These are phyloP conservation scores for Glaucomys volans DNA, from an alignment of 2,113 vertebrate genomes.

Conservation along the genomic window DNA sequence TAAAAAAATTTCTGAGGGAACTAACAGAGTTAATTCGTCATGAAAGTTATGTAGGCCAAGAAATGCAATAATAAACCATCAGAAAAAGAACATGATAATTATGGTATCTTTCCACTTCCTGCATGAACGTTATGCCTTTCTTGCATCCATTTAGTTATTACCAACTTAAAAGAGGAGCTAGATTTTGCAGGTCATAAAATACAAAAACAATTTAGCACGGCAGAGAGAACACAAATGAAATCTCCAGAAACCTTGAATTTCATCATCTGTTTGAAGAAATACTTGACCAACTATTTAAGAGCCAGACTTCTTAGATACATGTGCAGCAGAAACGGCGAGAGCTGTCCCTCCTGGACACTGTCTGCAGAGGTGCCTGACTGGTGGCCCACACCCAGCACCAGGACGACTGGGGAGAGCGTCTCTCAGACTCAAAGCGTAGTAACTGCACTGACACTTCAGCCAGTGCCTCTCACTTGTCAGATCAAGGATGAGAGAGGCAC, in stretches of 20 bases:
- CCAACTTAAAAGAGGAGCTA: conserved; percentile 28
- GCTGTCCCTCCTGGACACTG: not conserved
- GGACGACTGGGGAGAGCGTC: too few species aligned
- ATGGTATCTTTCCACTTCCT: conserved; percentile 34
- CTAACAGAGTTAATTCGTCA: not conserved
- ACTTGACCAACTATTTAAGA: conserved; percentile 8
- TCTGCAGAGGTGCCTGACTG: not conserved
- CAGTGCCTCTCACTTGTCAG: not conserved
- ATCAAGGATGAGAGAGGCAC: not conserved
- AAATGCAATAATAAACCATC: conserved; percentile 38
- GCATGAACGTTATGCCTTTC: not conserved
- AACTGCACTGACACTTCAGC: not conserved
- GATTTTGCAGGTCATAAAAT: conserved; percentile 26
- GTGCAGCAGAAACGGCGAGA: not conserved
- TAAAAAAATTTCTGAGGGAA: conserved; percentile 13
- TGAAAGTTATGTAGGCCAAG: not conserved
- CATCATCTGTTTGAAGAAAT: not conserved
- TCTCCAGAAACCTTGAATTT: not conserved
- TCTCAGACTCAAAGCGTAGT: not conserved
- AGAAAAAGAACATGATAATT: conserved; percentile 19
- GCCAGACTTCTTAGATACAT: not conserved
- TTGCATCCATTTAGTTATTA: conserved; percentile 13
- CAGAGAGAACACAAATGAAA: not conserved
- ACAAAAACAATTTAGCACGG: conserved; percentile 27
- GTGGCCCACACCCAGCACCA: not conserved